These are phyloP conservation scores for Telmatherina bonti DNA, from an alignment of 2,797 vertebrate species.

Conservation along the genomic window DNA sequence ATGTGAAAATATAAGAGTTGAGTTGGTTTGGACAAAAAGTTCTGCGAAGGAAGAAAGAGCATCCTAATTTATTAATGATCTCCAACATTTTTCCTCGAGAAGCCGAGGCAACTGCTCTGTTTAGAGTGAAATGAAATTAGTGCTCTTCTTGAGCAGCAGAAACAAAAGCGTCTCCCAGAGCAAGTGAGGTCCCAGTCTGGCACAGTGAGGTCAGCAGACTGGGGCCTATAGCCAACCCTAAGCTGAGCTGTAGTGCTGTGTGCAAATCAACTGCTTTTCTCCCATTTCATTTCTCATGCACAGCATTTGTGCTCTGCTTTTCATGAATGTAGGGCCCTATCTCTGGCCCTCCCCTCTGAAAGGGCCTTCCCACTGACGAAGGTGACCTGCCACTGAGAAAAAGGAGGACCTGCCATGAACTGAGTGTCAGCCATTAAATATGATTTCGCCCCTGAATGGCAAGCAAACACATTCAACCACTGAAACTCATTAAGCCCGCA, in stretches of 20 bases:
- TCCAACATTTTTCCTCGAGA: slow-evolving; percentile 93
- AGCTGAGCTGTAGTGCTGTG: slow-evolving; percentile 72
- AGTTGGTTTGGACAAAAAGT: slow-evolving; percentile 91
- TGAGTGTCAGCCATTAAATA: slow-evolving; percentile 89
- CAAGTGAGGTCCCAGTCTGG: slow-evolving; percentile 75
- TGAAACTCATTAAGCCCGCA: slow-evolving; percentile 87
- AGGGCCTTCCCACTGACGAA: slow-evolving; percentile 77
- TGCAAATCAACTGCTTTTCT: slow-evolving; percentile 80
- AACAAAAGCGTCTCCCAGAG: slow-evolving; percentile 74
- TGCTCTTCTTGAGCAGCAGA: slow-evolving; percentile 69
- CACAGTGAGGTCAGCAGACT: slow-evolving; percentile 77
- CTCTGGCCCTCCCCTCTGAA: slow-evolving; percentile 77
- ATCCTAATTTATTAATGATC: slow-evolving; percentile 97
- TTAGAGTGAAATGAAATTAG: slow-evolving; percentile 81
- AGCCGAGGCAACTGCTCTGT: slow-evolving; percentile 94
- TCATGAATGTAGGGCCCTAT: slow-evolving; percentile 81
- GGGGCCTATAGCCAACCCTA: slow-evolving; percentile 69
- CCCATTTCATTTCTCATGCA: slow-evolving; percentile 82
- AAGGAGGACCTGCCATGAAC: slow-evolving; percentile 82
- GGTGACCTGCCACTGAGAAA: slow-evolving; percentile 84
- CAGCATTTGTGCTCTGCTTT: slow-evolving; percentile 74
- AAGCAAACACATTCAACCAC: slow-evolving; percentile 82
- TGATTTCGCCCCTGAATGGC: slow-evolving; percentile 87
- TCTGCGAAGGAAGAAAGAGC: slow-evolving; percentile 83
- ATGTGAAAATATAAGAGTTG: slow-evolving; percentile 96